phyloP scores from a whole-genome alignment of 30 jellyfish, hydroid and myxozoan genomes.

The Sanderia malayensis region DNA sequence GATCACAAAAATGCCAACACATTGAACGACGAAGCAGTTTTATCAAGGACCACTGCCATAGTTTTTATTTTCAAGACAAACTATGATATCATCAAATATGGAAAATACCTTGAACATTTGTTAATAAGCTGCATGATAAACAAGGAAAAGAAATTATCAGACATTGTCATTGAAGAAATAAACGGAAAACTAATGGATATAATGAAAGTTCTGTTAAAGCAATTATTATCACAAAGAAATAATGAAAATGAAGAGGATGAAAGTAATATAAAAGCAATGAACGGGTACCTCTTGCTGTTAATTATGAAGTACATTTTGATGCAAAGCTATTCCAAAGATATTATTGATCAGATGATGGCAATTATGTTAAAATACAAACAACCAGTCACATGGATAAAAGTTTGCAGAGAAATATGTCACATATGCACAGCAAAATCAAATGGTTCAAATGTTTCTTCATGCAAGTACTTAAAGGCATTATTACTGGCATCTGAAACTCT shows the following conservation, averaged over 20 bases:
- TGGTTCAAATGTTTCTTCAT: conserved; percentile 10
- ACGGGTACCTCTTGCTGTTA: conserved; percentile 16
- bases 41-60: conserved; percentile 21
- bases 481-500: conserved; percentile 14
- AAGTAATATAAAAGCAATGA: not conserved
- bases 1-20: not conserved
- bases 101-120: conserved; percentile 36
- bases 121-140: conserved; percentile 22
- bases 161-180: not conserved
- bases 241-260: not conserved
- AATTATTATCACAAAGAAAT: too few species aligned
- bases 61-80: not conserved
- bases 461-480: conserved; percentile 41
- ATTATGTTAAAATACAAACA: not conserved
- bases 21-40: not conserved
- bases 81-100: conserved; percentile 30
- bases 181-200: not conserved
- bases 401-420: conserved; percentile 13
- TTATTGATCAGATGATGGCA: not conserved
- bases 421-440: conserved; percentile 19
- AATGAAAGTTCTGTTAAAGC: not conserved
- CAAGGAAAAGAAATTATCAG: conserved; percentile 1
- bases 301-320: conserved; percentile 15
- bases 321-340: conserved; percentile 17
- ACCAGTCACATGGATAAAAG: not conserved